Evolutionary conservation across 2,113 vertebrate genomes (phyloP), one percentile per base, ranked within the genome.

Genomic region (Hyaena hyaena): DNA sequence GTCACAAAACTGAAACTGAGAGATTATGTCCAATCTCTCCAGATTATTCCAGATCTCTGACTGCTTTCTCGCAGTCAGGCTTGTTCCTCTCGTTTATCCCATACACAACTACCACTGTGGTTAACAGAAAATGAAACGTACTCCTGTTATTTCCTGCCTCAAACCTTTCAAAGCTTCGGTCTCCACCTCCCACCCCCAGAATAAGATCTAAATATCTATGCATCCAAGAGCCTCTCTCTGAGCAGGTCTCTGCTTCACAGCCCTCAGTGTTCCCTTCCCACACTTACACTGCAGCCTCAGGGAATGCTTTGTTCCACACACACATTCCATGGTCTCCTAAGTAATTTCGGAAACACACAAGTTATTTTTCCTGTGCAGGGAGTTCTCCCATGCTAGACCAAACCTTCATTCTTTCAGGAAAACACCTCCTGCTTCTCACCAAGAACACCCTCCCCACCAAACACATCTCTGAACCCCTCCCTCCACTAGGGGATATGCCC

Each of bases 401-500:
- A 87, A 65, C 21, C 14, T 14, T 92, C 43, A 4, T 61, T 76
- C 5, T 39, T 61, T 81, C 55, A 43, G 16, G 53, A 6, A 87
- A 66, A 71, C 1, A 69, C 19, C 17, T 35, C 11, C 50, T 19
- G 3, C 16, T 81, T 11, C 55, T 45, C 28, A 53, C 43, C 55
- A 23, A 71, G 9, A 58, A 35, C 33, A 1, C 28, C 86, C 35
- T 17, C 16, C 28, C 16, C 19, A 21, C 2, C 48, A 55, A 65
- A 80, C 5, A 53, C 0, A 7, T 14, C 15, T 82, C 43, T 77
- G 28, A 39, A 63, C 8, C 33, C 69, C 43, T 43, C 43, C 33
- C 45, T 8, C 21, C 58, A 7, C 31, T 26, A 7, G 19, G 14
- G 5, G 12, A 17, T 7, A 4, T 0, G 2, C 3, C 5, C 7